Evolutionary conservation across 2,888 invertebrate genomes (phyloP), one percentile per base, ranked within the genome.

Genomic region (Meteorus colon): DNA sequence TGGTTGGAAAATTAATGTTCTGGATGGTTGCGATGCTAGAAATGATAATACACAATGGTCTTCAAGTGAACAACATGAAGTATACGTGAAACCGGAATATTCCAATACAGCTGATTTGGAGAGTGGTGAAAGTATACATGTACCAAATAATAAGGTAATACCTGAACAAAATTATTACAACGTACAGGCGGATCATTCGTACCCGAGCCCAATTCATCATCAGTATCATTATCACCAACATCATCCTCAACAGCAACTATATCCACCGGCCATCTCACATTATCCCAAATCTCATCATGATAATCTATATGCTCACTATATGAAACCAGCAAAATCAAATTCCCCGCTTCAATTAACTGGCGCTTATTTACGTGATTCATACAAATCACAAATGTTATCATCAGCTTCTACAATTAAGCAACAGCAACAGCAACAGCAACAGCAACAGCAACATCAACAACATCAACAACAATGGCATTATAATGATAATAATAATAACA

Each of bases 1-100:
- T 85, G 98, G 98, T 68, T 98, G 97, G 97, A 97, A 96, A 91
- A 98, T 98, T 84, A 95, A 96, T 89, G 96, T 98, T 0, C 91
- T 95, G 80, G 97, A 98, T 88, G 92, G 92, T 65, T 97, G 97
- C 86, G 95, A 96, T 81, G 89, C n/a, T 4, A 55, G n/a, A 6
- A 24, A 19, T 19, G n/a, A 55, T 19, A 55, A 88, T 24, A 85
- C 88, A 0, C 77, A 81, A 24, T 68, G 76, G 0, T 91, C 92
- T 65, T 93, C 91, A 29, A 93, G 93, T 78, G 92, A 93, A 78
- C 89, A 88, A 60, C 90, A 90, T 75, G 92, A 92, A 84, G 91
- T 92, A 71, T 92, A 91, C 82, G 91, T 90, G 16, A 89, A 91
- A 81, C 90, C 91, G 4, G 90, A 92, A 80, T 88, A 88, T 65